Percentiles rank a stretch among this genome's conserved stretches.
Conservation (phyloP, 2,797 vertebrate genomes). For the Heliangelus exortis region DNA sequence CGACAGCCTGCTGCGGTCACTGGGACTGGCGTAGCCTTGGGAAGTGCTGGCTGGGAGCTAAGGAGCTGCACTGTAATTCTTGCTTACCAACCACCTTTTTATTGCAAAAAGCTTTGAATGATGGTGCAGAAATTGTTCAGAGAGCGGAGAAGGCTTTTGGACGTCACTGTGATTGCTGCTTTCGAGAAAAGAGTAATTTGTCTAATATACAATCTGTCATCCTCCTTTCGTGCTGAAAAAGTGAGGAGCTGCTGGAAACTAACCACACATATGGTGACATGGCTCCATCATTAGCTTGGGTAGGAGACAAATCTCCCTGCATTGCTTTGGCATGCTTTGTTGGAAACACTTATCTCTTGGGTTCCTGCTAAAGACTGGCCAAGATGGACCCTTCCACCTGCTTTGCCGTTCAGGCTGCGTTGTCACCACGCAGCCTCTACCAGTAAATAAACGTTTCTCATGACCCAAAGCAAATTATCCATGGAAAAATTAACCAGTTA, state of each 20-base stretch:
- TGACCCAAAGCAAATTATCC: neutral
- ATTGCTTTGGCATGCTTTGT: slow-evolving; percentile 20
- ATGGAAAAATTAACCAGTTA: neutral
- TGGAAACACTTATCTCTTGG: slow-evolving; percentile 61
- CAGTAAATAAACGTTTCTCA: slow-evolving; percentile 16
- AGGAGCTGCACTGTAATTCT: neutral
- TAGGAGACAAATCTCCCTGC: slow-evolving; percentile 55
- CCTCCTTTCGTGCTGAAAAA: slow-evolving; percentile 53
- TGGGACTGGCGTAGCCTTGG: neutral
- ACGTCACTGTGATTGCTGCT: slow-evolving; percentile 33
- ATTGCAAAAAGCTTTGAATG: slow-evolving; percentile 30
- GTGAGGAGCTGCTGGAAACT: slow-evolving; percentile 67
- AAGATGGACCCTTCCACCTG: slow-evolving; percentile 48
- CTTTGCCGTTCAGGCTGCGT: slow-evolving; percentile 44
- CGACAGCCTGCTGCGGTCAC: neutral
- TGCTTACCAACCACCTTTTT: neutral
- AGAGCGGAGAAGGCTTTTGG: slow-evolving; percentile 27
- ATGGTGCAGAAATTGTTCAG: slow-evolving; percentile 43
- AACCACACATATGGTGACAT: slow-evolving; percentile 72
- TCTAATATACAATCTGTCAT: slow-evolving; percentile 70
- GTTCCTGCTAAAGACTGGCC: neutral
- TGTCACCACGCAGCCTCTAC: slow-evolving; percentile 20
- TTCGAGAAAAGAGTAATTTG: slow-evolving; percentile 60
- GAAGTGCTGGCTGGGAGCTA: neutral
- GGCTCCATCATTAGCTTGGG: slow-evolving; percentile 67